Percentiles rank a stretch among this genome's conserved stretches.
Conservation (phyloP, 2,888 invertebrate genomes). For the Leptinotarsa juncta region DNA sequence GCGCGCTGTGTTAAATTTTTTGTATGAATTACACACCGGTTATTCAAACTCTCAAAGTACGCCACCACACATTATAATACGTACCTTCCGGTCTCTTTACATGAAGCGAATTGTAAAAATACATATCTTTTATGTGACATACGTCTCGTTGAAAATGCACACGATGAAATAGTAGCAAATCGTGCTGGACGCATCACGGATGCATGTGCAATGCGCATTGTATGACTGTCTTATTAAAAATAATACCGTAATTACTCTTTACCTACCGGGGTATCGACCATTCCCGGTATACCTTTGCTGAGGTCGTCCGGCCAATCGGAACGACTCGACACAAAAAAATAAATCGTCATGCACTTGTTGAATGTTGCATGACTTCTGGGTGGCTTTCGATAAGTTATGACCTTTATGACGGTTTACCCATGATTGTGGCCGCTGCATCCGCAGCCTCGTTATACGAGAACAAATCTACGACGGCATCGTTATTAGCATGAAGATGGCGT, state of each 20-base stretch:
- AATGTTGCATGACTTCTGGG: constrained; percentile 58
- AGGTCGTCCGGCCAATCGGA: constrained; percentile 46
- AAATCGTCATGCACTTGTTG: constrained; percentile 56
- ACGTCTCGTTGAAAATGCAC: constrained; percentile 1
- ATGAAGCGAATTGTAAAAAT: constrained; percentile 4
- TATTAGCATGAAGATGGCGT: constrained; percentile 23
- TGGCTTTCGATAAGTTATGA: constrained; percentile 57
- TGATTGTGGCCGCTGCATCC: constrained; percentile 33
- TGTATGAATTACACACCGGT: background rate
- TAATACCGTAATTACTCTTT: constrained; percentile 51
- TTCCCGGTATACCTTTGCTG: constrained; percentile 35
- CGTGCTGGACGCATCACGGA: constrained; percentile 19
- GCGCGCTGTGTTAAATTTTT: no score
- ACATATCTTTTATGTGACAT: constrained; percentile 5
- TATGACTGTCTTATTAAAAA: constrained; percentile 55
- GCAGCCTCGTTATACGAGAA: constrained; percentile 39
- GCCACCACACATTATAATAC: background rate
- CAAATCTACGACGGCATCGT: constrained; percentile 31
- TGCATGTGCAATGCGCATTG: constrained; percentile 51
- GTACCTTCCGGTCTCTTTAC: background rate
- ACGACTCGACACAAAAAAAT: constrained; percentile 38
- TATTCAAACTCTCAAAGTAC: background rate
- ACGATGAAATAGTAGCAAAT: constrained; percentile 8
- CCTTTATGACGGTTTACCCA: constrained; percentile 46
- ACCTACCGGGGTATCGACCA: constrained; percentile 50